These are phyloP conservation scores for Urosaurus nigricauda DNA, from an alignment of 2,797 vertebrate genomes.

Conservation along the genomic window DNA sequence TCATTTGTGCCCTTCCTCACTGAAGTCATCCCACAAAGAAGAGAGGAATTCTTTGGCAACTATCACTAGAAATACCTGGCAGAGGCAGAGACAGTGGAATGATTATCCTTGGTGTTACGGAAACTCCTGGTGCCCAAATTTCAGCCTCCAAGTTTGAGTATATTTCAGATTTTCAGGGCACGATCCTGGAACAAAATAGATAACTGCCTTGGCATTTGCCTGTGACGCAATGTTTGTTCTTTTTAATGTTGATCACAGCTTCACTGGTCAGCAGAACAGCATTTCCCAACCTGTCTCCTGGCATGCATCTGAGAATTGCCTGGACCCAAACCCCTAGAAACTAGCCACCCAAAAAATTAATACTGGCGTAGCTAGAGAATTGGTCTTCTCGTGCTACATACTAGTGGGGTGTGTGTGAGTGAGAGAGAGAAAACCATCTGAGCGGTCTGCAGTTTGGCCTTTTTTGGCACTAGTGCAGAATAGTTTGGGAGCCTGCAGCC, in stretches of 20 bases:
- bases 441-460: neutral
- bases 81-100: no score
- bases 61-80: neutral
- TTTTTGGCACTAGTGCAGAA: neutral
- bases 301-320: neutral
- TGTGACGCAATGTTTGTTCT: neutral
- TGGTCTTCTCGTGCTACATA: neutral
- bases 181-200: neutral
- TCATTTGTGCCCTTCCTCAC: neutral
- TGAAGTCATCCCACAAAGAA: neutral
- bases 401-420: no score
- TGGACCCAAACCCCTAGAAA: neutral
- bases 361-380: no score
- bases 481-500: no score
- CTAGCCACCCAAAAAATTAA: neutral
- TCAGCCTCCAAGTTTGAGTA: no score
- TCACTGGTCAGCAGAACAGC: neutral
- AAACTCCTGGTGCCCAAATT: no score
- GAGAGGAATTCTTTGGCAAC: slow-evolving; percentile 35
- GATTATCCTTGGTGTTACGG: neutral
- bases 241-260: neutral
- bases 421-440: neutral
- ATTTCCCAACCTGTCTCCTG: neutral
- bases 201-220: neutral
- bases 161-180: neutral